Conservation (phyloP, 2,888 invertebrate genomes). For the Sinelater perroti region DNA sequence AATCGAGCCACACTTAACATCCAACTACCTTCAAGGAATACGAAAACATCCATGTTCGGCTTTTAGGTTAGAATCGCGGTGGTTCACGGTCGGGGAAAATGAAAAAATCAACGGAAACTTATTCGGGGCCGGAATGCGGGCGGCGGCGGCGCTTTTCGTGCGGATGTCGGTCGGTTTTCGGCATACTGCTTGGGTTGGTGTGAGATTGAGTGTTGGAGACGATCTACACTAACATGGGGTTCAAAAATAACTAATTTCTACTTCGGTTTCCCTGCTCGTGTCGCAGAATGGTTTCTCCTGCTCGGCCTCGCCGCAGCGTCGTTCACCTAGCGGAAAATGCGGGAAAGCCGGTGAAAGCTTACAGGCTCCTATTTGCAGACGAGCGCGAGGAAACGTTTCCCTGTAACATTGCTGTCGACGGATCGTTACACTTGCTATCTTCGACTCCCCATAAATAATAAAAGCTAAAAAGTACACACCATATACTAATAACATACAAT, state of each 20-base stretch:
- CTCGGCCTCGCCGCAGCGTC: constrained; percentile 12
- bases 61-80: constrained; percentile 49
- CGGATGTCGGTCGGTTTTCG: constrained; percentile 40
- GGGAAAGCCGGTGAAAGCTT: background rate
- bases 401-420: too few relatives aligned
- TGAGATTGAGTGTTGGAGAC: constrained; percentile 36
- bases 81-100: constrained; percentile 51
- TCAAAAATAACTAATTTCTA: constrained; percentile 56
- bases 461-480: too few relatives aligned
- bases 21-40: constrained; percentile 49
- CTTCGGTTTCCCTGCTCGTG: constrained; percentile 47
- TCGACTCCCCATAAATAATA: too few relatives aligned
- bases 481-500: too few relatives aligned
- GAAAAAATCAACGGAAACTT: constrained; percentile 49
- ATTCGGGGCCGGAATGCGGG: constrained; percentile 39
- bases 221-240: constrained; percentile 50
- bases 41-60: constrained; percentile 48
- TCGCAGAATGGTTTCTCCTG: constrained; percentile 45
- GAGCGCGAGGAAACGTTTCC: too few relatives aligned
- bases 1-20: constrained; percentile 43
- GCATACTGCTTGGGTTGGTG: constrained; percentile 41
- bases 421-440: too few relatives aligned
- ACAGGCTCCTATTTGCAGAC: background rate
- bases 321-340: constrained; percentile 33
- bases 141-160: constrained; percentile 37